Base-by-base conservation (phyloP, 2,888 invertebrate genomes). In the Volucella inflata region DNA sequence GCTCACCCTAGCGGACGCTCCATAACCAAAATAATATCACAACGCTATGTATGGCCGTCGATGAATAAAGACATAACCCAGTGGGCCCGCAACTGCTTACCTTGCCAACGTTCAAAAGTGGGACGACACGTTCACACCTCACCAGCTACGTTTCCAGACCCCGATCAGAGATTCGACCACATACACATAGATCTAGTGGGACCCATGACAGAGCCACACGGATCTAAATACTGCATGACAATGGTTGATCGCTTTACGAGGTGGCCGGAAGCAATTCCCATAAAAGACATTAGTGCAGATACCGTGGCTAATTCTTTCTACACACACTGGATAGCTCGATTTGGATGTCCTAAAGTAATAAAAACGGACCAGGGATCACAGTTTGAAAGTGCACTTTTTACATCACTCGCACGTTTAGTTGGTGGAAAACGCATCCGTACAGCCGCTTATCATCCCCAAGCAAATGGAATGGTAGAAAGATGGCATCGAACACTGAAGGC, bases 371-470 rank as follows among this genome's bases (percentile, higher is more conserved):
- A 46, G 46, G 46, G 14, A 46, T 1, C 14, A n/a, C 46, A 46
- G 6, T 46, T 46, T n/a, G 46, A 46, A 46, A 46, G 46, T 11
- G 1, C 8, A 50, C 16, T 50, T 1, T 50, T 50, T 12, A 50
- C 17, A 50, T 50, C 48, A 16, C 17, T 50, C 0, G 3, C 17
- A 9, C 17, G 48, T 16, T 9, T 50, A 0, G 48, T 50, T 1
- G 17, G 11, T 12, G 10, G 48, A 16, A 50, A 50, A 50, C 9
- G 17, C 12, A 67, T 48, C 10, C 74, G 85, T 46, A 90, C 89
- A 4, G 89, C 90, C 0, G 84, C 89, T 8, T 90, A 91, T 79
- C 90, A 91, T 78, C 90, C 92, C n/a, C 87, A 88, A 46, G 84
- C 90, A 0, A 92, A 92, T 60, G 91, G 17, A 3, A 50, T 50